Percentiles rank a stretch among this genome's conserved stretches.
phyloP scores from a whole-genome alignment of 2,888 invertebrate genomes.

The Trimorus sp. region DNA sequence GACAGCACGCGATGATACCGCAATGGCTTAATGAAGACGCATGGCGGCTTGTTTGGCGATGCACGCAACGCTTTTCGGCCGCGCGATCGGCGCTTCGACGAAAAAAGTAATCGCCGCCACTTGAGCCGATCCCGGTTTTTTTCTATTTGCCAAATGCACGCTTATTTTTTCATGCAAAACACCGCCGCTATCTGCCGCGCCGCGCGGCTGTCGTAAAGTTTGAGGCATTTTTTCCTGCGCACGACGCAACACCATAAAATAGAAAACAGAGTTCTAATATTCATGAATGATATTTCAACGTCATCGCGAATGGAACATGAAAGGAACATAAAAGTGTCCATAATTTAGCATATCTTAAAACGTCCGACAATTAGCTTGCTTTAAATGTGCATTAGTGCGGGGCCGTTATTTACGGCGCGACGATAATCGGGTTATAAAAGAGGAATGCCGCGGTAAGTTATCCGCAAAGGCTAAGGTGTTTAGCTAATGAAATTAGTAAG shows the following conservation, averaged over 20 bases:
- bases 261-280: slow-evolving; percentile 38
- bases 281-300: slow-evolving; percentile 49
- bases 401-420: slow-evolving; percentile 17
- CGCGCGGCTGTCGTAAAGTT: slow-evolving; percentile 32
- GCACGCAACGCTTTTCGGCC: slow-evolving; percentile 63
- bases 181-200: neutral
- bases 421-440: slow-evolving; percentile 19
- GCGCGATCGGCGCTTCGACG: slow-evolving; percentile 22
- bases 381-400: slow-evolving; percentile 19
- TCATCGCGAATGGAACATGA: slow-evolving; percentile 42
- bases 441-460: slow-evolving; percentile 16
- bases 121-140: slow-evolving; percentile 20
- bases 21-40: slow-evolving; percentile 72
- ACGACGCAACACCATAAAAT: slow-evolving; percentile 31
- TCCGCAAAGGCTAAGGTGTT: slow-evolving; percentile 17
- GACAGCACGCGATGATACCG: slow-evolving; percentile 68
- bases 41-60: slow-evolving; percentile 68
- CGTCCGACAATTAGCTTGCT: slow-evolving; percentile 30
- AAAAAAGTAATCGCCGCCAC: slow-evolving; percentile 23
- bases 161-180: neutral
- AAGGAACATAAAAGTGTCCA: slow-evolving; percentile 48
- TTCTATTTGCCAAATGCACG: neutral
- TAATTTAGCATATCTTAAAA: slow-evolving; percentile 47
- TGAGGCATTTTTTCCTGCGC: slow-evolving; percentile 30
- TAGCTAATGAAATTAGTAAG: slow-evolving; percentile 32